phyloP scores from a whole-genome alignment of 2,113 vertebrate genomes.

The Hippocampus guttulatus region DNA sequence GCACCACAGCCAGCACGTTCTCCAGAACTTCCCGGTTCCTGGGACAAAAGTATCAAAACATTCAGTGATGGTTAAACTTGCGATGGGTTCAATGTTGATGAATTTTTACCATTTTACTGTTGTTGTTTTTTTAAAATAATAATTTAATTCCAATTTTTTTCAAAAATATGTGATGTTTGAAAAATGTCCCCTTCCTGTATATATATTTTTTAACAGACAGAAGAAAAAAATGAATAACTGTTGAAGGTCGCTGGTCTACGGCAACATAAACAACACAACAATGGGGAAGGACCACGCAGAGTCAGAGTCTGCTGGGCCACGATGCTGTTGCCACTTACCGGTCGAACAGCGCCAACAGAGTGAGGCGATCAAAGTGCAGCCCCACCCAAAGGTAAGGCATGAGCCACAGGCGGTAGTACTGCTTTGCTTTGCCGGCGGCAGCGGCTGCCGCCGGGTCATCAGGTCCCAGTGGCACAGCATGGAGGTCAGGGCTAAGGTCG shows the following conservation, averaged over 20 bases:
- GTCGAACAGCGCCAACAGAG: constrained; percentile 94
- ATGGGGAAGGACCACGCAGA: neutral
- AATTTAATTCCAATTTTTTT: too few relatives aligned
- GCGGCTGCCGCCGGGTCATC: constrained; percentile 63
- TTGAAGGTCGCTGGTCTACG: neutral
- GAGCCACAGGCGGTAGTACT: constrained; percentile 96
- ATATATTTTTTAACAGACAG: too few relatives aligned
- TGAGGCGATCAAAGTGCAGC: constrained; percentile 95
- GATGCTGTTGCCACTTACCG: constrained; percentile 68
- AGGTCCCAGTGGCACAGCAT: constrained; percentile 81
- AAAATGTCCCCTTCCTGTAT: too few relatives aligned
- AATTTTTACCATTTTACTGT: too few relatives aligned
- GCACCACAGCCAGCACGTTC: constrained; percentile 87
- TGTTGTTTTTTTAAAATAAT: too few relatives aligned
- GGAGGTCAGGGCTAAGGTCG: constrained; percentile 92
- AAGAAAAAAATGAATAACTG: too few relatives aligned
- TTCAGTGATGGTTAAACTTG: neutral
- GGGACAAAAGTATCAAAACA: neutral
- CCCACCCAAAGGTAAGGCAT: constrained; percentile 94
- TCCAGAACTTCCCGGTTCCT: constrained; percentile 96
- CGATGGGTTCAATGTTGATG: too few relatives aligned
- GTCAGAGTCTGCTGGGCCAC: neutral
- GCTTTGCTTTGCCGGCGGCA: constrained; percentile 82
- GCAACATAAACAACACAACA: too few relatives aligned
- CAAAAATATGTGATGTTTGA: too few relatives aligned